Base-by-base conservation (phyloP, 1,140 invertebrate species). In the Caenorhabditis brenneri region DNA sequence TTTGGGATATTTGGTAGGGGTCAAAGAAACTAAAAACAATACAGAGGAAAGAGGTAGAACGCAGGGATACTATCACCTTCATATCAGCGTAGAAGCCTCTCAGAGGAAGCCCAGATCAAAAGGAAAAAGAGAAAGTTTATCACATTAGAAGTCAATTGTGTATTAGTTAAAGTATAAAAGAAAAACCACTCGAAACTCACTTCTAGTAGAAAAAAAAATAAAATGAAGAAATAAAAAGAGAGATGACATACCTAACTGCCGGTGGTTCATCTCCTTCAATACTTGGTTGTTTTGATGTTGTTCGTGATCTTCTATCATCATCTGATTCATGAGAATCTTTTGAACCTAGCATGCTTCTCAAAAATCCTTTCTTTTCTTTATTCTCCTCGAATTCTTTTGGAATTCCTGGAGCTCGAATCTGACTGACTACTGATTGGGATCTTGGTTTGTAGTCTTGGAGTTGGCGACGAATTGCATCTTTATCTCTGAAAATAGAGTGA, bases 331-430 rank as follows among this genome's bases (percentile, higher is more conserved):
- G 86, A 49, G 82, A 84, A 33, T 55, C 84, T 46, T 81, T 81
- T n/a, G 84, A 86, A 15, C 82, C 84, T 19, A 87, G 82, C 16
- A 81, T 84, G 10, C 51, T 80, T 49, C 78, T 46, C 69, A 83
- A 27, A 22, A 83, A 84, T 65, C 46, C 58, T 46, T 85, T 85
- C 51, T 83, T 53, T 55, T 69, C 58, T 84, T 90, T 84, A 42
- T 83, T 42, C 15, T 90, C 89, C 15, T 90, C 88, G 58, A 90
- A 89, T 49, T 89, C 88, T 80, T 89, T 89, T 24, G 88, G 88
- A 74, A 89, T 86, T 31, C 87, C 86, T 36, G 82, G 82, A 65
- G 79, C 49, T 12, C 83, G 49, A 69, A 84, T 84, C 39, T 83
- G 82, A 46, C 58, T 49, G 10, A 80, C 74, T 7, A 83, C 82